Evolutionary conservation across 1,140 invertebrate species (phyloP).

Genomic region (Pseudachorutes palmiensis): DNA sequence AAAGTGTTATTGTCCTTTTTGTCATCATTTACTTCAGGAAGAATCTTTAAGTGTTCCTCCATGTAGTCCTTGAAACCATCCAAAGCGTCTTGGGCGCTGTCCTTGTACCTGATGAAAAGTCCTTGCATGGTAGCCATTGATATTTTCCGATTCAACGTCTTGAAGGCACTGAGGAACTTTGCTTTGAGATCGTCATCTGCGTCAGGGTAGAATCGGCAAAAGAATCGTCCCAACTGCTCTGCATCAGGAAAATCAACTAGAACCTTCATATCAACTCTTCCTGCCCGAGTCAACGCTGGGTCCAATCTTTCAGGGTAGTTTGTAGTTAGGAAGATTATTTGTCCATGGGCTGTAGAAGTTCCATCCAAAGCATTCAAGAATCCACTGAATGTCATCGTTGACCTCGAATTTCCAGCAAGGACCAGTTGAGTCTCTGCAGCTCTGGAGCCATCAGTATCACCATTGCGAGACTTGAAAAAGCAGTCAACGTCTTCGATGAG

Average conservation of each 20-base stretch:
- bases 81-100: conserved; percentile 2
- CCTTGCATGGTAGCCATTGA: conserved; percentile 29
- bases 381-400: conserved; percentile 27
- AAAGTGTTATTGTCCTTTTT: too few species aligned
- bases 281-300: conserved; percentile 87
- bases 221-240: conserved; percentile 81
- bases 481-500: conserved; percentile 24
- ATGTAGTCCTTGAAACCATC: conserved; percentile 22
- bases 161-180: conserved; percentile 14
- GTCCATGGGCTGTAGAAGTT: conserved; percentile 24
- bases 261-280: conserved; percentile 89
- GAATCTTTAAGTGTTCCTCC: conserved; percentile 18
- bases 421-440: conserved; percentile 17
- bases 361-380: conserved; percentile 29
- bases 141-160: not conserved
- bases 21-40: not conserved
- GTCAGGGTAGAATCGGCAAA: conserved; percentile 74
- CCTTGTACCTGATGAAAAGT: conserved; percentile 24
- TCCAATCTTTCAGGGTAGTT: conserved; percentile 60
- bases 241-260: conserved; percentile 76
- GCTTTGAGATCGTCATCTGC: conserved; percentile 6
- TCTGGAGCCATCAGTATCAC: not conserved
- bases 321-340: conserved; percentile 27
- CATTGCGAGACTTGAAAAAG: conserved; percentile 22
- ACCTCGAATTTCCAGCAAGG: conserved; percentile 17